Evolutionary conservation across 2,113 vertebrate genomes (phyloP).

Genomic region (Misgurnus mizolepis): DNA sequence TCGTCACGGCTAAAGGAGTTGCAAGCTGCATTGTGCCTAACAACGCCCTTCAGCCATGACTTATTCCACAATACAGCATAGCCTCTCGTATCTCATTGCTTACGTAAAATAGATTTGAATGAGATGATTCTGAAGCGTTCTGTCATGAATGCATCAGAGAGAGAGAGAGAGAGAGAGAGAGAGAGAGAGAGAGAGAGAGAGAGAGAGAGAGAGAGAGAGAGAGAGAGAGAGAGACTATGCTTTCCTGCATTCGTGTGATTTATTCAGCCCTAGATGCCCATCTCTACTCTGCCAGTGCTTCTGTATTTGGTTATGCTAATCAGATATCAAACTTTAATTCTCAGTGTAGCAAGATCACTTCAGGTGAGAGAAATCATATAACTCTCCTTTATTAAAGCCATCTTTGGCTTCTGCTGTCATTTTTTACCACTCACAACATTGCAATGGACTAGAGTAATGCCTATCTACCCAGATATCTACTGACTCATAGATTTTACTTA

Average conservation of each 20-base stretch:
- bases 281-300: conserved; percentile 8
- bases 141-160: neutral
- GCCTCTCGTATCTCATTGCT: too few relatives aligned
- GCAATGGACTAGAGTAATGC: conserved; percentile 17
- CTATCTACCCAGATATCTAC: neutral
- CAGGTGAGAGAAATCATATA: conserved; percentile 41
- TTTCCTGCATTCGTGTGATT: conserved; percentile 9
- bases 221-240: neutral
- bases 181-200: too few relatives aligned
- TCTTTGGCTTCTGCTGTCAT: conserved; percentile 4
- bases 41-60: too few relatives aligned
- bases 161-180: neutral
- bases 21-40: too few relatives aligned
- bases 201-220: too few relatives aligned
- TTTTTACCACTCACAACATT: neutral
- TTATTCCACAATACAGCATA: too few relatives aligned
- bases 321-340: conserved; percentile 29
- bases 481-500: neutral
- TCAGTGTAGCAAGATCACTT: conserved; percentile 27
- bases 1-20: too few relatives aligned
- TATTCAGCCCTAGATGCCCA: conserved; percentile 15
- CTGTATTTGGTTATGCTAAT: conserved; percentile 47
- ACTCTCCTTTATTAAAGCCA: conserved; percentile 45
- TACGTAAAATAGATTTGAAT: too few relatives aligned
- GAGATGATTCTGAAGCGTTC: too few relatives aligned